Base-by-base conservation (phyloP, 2,797 vertebrate genomes). In the Aselliscus stoliczkanus region DNA sequence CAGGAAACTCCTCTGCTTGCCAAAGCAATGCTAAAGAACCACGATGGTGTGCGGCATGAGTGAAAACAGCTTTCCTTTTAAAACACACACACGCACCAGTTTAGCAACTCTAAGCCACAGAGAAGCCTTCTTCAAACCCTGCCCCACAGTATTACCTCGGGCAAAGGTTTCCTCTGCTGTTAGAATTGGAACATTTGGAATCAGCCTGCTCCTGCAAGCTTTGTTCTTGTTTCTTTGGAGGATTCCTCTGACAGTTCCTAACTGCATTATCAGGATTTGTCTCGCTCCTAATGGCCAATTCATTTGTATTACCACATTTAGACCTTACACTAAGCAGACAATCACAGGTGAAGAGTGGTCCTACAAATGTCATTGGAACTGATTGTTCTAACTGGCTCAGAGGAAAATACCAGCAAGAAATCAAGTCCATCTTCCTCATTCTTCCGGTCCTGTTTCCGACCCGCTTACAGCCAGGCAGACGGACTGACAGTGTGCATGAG, bases 231-330 rank as follows among this genome's bases (percentile, higher is more conserved):
- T 95, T 86, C 97, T 88, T 93, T 13, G 34, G 84, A 83, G 79
- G 64, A 90, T 54, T 88, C 91, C 95, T 93, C 86, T 92, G 92
- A 96, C 64, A 80, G 73, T 86, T 91, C 73, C 85, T 93, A 94
- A 93, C 94, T 84, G 75, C 67, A 84, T 93, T 92, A 95, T 88
- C 65, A 65, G 90, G 82, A 84, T 90, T 87, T 96, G 79, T 95
- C 75, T 93, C 1, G 0, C 73, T 50, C 60, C 60, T 88, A 93
- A 95, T 80, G 85, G 90, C 88, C 93, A 96, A 94, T 92, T 96
- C 88, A 94, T 94, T 97, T 96, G 79, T 84, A 96, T 94, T 52
- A 81, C 54, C n/a, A 34, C 81, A 69, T 92, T 94, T 56, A 95
- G 89, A 83, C 88, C 60, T 85, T 85, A 34, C 80, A 88, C 80